Base-by-base conservation (phyloP, 1,140 invertebrate species). In the Manduca sexta region DNA sequence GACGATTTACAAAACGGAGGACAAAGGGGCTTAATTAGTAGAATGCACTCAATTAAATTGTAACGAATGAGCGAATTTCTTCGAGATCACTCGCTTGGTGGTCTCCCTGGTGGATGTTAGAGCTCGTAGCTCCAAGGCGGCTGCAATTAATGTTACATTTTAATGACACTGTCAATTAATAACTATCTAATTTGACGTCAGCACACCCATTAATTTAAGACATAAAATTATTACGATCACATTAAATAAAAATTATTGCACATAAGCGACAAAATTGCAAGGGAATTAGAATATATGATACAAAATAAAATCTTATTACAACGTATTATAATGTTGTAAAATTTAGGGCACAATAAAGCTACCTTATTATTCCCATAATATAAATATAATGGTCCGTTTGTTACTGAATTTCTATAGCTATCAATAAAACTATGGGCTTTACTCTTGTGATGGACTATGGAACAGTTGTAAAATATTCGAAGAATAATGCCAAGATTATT, bases 41-140 rank as follows among this genome's bases (percentile, higher is more conserved):
- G 53, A 46, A 47, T 54, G 47, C 41, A 54, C 66, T 81, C 80
- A 84, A 84, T 84, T 84, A 84, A 84, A 84, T 80, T 84, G 76
- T 81, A 74, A 78, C 77, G 74, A 78, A 69, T 80, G 64, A 81
- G 73, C 77, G 75, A 81, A 80, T 80, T 78, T 78, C 61, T 57
- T 46, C 53, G 45, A 33, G 64, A n/a, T 49, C 64, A 40, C 69
- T 56, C 51, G 31, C 66, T 53, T 52, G 74, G 74, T 82, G 74
- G 69, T 78, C 71, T 60, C 59, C 37, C 62, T 54, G 61, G 61
- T 67, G 73, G 64, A 57, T 44, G 56, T 65, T 59, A 52, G 56
- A 50, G 54, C 44, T 47, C 38, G 50, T 46, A 60, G 52, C 60
- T 68, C 66, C 73, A 70, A 67, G 54, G 63, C 44, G 37, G 42